Evolutionary conservation across 2,113 vertebrate species (phyloP).

Genomic region (Phrynosoma blainvillii): DNA sequence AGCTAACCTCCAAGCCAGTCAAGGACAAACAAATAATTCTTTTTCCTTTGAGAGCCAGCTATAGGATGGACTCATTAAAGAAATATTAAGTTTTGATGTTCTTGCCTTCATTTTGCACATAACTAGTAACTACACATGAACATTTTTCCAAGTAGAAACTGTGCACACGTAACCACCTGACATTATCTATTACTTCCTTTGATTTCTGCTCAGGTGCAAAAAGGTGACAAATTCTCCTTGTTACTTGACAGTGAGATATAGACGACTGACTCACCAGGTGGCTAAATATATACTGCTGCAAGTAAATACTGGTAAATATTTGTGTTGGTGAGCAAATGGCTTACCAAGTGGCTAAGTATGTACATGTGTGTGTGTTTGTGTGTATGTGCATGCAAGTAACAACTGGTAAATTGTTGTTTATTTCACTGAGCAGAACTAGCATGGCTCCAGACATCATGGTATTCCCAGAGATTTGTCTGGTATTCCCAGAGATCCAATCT

Average conservation of each 20-base stretch:
- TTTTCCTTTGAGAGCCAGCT: neutral
- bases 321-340: neutral
- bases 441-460: neutral
- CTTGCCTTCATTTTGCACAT: neutral
- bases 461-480: neutral
- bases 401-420: neutral
- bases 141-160: neutral
- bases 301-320: neutral
- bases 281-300: neutral
- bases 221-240: neutral
- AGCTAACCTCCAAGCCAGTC: neutral
- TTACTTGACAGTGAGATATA: neutral
- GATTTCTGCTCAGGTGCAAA: neutral
- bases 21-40: neutral
- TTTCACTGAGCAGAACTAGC: neutral
- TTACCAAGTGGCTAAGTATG: too few species aligned
- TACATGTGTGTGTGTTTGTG: neutral
- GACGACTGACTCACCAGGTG: neutral
- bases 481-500: conserved; percentile 4
- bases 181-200: neutral
- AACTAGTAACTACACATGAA: neutral
- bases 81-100: neutral
- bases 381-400: neutral
- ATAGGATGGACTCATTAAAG: neutral
- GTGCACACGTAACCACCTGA: neutral